These are phyloP conservation scores for Trissonchulus sp. DNA, from an alignment of 2,888 invertebrate species.

Conservation along the genomic window DNA sequence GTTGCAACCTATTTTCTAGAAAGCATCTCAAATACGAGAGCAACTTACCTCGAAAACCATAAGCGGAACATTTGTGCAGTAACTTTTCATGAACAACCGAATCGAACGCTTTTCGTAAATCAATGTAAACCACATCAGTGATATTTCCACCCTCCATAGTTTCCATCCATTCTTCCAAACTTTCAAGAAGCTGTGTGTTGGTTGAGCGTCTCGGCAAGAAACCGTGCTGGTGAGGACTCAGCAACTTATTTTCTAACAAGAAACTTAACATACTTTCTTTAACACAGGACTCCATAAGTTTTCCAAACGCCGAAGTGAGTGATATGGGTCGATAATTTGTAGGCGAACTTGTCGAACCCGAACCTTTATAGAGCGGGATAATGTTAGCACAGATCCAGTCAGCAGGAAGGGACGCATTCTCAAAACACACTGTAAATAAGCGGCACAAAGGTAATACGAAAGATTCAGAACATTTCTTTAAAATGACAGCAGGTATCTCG, in stretches of 20 bases:
- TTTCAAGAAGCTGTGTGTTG: conserved; percentile 1
- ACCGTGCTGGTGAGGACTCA: conserved; percentile 15
- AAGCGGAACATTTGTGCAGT: not conserved
- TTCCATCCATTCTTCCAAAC: not conserved
- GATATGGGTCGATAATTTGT: conserved; percentile 22
- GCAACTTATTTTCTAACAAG: conserved; percentile 14
- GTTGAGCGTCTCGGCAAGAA: conserved; percentile 3
- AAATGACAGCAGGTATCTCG: conserved; percentile 3
- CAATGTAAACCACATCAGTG: conserved; percentile 27
- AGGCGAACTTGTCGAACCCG: not conserved
- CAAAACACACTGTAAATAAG: not conserved
- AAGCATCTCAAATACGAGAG: conserved; percentile 6
- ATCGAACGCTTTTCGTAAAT: conserved; percentile 28
- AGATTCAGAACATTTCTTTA: conserved; percentile 6
- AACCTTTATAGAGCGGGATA: not conserved
- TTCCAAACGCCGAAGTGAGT: conserved; percentile 4
- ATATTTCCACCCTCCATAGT: not conserved
- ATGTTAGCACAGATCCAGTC: not conserved
- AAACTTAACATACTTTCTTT: not conserved
- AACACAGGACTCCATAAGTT: conserved; percentile 10
- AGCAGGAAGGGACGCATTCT: not conserved
- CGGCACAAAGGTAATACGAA: not conserved
- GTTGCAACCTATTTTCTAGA: conserved; percentile 13
- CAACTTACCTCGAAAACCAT: conserved; percentile 18
- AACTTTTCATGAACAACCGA: conserved; percentile 28